Percentiles rank a stretch among this genome's conserved stretches.
Conservation (phyloP, 2,113 vertebrate species). For the Saccopteryx bilineata region DNA sequence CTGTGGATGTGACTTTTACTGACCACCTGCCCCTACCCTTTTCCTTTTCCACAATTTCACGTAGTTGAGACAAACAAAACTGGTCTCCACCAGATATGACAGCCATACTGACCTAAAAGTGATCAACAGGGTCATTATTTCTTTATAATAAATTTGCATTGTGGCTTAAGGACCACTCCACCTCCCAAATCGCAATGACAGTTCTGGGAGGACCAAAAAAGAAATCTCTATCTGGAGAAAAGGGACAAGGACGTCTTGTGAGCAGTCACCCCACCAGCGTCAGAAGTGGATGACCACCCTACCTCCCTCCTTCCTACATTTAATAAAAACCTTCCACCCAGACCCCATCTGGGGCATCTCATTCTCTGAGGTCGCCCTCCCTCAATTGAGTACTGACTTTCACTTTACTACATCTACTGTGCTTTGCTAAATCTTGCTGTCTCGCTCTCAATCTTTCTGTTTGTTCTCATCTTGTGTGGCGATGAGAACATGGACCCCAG, state of each 20-base stretch:
- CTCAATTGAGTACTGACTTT: neutral
- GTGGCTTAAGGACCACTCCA: neutral
- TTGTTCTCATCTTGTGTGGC: neutral
- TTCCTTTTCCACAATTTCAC: neutral
- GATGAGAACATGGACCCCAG: neutral
- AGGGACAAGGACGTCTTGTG: neutral
- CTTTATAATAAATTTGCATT: neutral
- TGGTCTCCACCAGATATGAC: neutral
- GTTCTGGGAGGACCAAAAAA: neutral
- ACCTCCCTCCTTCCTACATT: neutral
- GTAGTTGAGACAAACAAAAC: neutral
- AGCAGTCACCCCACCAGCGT: neutral
- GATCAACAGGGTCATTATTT: neutral
- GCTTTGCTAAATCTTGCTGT: neutral
- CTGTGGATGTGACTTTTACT: neutral
- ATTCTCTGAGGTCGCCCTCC: neutral
- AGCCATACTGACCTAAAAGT: neutral
- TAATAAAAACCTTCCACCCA: neutral
- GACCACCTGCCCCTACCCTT: neutral
- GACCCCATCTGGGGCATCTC: neutral
- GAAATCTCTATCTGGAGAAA: neutral
- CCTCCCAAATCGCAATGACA: neutral
- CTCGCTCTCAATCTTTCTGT: neutral
- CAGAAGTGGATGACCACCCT: neutral
- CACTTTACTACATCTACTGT: neutral